Base-by-base conservation (phyloP, 2,888 invertebrate species). In the Andrena dorsata region DNA sequence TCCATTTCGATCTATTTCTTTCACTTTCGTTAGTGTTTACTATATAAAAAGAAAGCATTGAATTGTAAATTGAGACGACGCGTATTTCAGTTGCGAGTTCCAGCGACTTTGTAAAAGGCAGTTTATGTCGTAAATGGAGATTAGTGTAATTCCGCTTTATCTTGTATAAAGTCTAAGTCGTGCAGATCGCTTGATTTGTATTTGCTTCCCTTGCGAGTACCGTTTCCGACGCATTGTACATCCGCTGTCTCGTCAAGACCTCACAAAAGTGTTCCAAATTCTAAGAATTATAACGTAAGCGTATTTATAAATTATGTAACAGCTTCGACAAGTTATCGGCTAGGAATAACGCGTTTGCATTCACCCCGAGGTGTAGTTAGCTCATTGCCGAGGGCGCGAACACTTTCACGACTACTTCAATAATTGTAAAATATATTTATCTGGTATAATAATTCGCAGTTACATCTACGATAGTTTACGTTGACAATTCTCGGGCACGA, bases 341-440 rank as follows among this genome's bases (percentile, higher is more conserved):
- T 72, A 20, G 76, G 26, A 49, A 47, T 26, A 66, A 76, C 5
- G 6, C 41, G 47, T 53, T 77, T 83, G 20, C 65, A 83, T 58
- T 70, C 30, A 23, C 60, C 41, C 23, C 47, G n/a, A 64, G 8
- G 20, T 56, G 30, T 82, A 83, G 69, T 32, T 76, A 73, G 53
- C 13, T 74, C 35, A 49, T 64, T 63, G 70, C 35, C 41, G 41
- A 41, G 8, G 28, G 53, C 16, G 49, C 53, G 71, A 64, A 69
- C 60, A 47, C 32, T 56, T 64, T 8, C 61, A 61, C 10, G 58
- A 77, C 69, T 66, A 66, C 20, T 70, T 68, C 83, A 32, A 56
- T 56, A 23, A 72, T 66, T 88, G 81, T 82, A 88, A 56, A 56
- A 82, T 69, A 76, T 87, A 82, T 51, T 80, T 80, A 71, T 72